Evolutionary conservation across 2,797 vertebrate species (phyloP).

Genomic region (Amniataba percoides): DNA sequence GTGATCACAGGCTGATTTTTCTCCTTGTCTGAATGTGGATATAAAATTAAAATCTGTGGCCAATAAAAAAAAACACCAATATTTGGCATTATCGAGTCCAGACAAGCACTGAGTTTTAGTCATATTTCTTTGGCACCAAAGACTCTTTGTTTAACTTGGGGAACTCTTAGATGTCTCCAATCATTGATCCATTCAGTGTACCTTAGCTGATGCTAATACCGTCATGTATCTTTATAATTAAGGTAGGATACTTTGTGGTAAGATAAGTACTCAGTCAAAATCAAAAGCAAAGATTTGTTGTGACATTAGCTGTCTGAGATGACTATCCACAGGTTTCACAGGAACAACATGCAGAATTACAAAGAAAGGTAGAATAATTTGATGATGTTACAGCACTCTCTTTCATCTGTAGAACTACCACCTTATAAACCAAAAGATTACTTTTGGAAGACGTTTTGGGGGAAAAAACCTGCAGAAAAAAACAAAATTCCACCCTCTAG

Average conservation of each 20-base stretch:
- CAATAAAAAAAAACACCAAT: neutral
- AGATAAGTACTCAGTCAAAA: neutral
- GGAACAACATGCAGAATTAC: neutral
- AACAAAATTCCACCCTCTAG: neutral
- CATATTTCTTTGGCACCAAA: neutral
- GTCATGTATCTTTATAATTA: neutral
- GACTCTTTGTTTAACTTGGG: neutral
- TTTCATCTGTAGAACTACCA: slow-evolving; percentile 25
- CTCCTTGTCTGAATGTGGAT: neutral
- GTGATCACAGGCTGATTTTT: neutral
- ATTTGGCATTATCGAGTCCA: neutral
- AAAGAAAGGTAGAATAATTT: neutral
- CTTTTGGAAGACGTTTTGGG: slow-evolving; percentile 2
- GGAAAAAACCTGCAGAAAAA: neutral
- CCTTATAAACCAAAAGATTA: slow-evolving; percentile 17
- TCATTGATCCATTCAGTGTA: neutral
- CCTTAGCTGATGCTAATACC: neutral
- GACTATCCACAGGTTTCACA: neutral
- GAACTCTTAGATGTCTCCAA: neutral
- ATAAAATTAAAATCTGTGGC: neutral
- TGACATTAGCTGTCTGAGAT: neutral
- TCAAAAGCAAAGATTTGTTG: neutral
- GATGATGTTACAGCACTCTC: neutral
- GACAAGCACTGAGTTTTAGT: neutral
- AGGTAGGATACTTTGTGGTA: neutral